Evolutionary conservation across 2,888 invertebrate genomes (phyloP).

Genomic region (Chironomus tentans): DNA sequence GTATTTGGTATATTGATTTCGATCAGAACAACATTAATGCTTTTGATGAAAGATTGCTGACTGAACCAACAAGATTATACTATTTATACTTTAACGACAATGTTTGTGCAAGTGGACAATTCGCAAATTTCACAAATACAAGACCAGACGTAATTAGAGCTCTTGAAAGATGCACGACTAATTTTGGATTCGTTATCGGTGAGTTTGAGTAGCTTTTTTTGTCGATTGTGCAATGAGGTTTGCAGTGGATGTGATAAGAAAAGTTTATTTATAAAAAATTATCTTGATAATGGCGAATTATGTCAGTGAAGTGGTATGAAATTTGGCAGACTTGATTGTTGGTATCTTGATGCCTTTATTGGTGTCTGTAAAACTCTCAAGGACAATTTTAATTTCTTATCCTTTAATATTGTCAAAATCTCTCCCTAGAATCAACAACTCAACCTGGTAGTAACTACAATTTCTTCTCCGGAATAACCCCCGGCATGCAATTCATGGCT

Average conservation of each 20-base stretch:
- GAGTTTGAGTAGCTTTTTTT: neutral
- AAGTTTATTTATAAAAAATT: too few species aligned
- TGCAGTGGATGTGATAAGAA: too few species aligned
- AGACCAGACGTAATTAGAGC: neutral
- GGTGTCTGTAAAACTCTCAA: too few species aligned
- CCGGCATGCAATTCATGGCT: neutral
- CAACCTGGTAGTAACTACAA: neutral
- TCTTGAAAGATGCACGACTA: neutral
- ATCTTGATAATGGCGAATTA: neutral
- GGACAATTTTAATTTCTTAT: too few species aligned
- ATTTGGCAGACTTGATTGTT: neutral
- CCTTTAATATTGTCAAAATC: too few species aligned
- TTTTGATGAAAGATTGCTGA: neutral
- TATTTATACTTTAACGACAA: neutral
- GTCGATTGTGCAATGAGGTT: neutral
- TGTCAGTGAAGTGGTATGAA: too few species aligned
- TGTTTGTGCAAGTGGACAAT: neutral
- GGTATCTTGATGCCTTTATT: neutral
- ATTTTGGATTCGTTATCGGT: neutral
- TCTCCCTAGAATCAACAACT: neutral
- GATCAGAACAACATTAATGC: neutral
- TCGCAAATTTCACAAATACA: neutral
- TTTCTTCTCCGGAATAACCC: neutral
- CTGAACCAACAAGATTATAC: neutral
- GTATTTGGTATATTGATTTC: neutral